phyloP scores from a whole-genome alignment of 2,113 vertebrate species.

The Zosterops lateralis region DNA sequence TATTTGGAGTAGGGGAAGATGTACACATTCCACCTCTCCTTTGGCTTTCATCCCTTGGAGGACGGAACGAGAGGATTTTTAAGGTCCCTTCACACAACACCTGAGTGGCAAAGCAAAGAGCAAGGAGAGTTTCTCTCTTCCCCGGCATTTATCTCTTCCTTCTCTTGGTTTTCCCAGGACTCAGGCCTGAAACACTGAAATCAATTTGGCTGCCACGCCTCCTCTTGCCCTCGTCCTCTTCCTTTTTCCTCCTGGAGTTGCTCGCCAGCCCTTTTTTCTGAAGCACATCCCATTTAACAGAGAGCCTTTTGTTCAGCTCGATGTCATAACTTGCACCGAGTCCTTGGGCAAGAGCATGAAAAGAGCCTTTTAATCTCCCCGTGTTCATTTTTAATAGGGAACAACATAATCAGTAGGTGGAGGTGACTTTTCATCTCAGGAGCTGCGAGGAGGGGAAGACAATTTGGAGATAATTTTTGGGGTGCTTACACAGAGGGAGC shows the following conservation, averaged over 20 bases:
- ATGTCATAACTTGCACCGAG: neutral
- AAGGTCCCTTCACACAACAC: neutral
- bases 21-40: accelerated
- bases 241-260: neutral
- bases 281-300: neutral
- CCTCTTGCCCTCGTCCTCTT: neutral
- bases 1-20: neutral
- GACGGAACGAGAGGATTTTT: neutral
- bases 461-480: neutral
- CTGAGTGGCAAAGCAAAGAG: accelerated
- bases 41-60: neutral
- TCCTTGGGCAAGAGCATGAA: conserved; percentile 7
- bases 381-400: neutral
- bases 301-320: neutral
- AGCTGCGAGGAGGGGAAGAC: neutral
- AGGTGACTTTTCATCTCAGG: neutral
- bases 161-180: neutral
- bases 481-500: neutral
- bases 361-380: neutral
- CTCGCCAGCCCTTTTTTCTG: neutral
- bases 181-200: neutral
- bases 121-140: neutral
- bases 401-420: neutral
- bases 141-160: neutral
- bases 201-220: accelerated